A percentile compares a stretch with the other conserved stretches of the same genome.
phyloP scores from a whole-genome alignment of 2,113 vertebrate species.

The Pogonocichla stellata region DNA sequence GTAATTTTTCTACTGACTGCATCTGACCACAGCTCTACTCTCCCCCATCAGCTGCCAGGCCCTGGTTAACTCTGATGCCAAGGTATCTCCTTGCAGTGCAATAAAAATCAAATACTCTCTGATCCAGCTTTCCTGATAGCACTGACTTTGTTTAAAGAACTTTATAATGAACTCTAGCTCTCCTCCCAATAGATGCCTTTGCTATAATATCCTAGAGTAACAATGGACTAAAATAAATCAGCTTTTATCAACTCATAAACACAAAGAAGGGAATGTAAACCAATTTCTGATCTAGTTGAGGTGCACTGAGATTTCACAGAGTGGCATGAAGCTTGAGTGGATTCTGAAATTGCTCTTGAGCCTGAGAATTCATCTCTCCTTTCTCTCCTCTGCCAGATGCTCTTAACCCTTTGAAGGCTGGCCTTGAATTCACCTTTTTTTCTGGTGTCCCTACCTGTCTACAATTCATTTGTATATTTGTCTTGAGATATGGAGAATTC shows the following conservation, averaged over 20 bases:
- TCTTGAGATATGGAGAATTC: neutral
- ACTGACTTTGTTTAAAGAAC: conserved; percentile 36
- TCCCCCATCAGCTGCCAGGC: neutral
- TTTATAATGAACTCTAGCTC: conserved; percentile 9
- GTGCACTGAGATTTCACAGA: conserved; percentile 52
- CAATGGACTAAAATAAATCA: conserved; percentile 45
- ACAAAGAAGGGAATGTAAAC: conserved; percentile 57
- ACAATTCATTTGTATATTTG: neutral
- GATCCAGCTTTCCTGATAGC: neutral
- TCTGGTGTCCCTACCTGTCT: neutral
- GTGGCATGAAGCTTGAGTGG: conserved; percentile 64
- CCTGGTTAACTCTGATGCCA: neutral
- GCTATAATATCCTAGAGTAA: conserved; percentile 21
- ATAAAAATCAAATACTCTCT: neutral
- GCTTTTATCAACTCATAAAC: conserved; percentile 63
- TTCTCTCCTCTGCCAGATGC: neutral
- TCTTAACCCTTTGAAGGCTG: conserved; percentile 20
- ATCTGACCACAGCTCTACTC: neutral
- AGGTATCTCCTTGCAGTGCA: neutral
- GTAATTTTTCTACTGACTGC: conserved; percentile 36
- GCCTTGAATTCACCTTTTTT: neutral
- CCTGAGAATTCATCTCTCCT: conserved; percentile 34
- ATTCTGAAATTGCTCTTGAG: conserved; percentile 65
- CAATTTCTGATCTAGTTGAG: conserved; percentile 63
- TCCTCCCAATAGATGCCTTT: conserved; percentile 24